A percentile compares a stretch with the other conserved stretches of the same genome.
Conservation (phyloP, 2,888 invertebrate genomes). For the Ormyrus pomaceus region DNA sequence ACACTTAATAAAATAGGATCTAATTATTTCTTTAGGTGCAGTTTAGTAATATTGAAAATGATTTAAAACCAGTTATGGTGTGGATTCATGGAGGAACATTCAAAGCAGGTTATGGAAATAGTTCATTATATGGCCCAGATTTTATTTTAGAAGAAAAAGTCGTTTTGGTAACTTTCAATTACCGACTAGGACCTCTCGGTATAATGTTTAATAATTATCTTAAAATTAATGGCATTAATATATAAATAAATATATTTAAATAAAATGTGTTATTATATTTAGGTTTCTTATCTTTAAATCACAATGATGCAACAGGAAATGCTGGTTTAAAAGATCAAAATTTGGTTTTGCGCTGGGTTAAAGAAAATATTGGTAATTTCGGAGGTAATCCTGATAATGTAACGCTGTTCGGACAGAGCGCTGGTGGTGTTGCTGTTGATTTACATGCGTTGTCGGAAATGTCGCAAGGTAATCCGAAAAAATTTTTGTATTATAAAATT, state of each 20-base stretch:
- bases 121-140: conserved; percentile 60
- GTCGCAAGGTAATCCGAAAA: conserved; percentile 58
- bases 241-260: background rate
- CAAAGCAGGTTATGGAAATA: conserved; percentile 54
- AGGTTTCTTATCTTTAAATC: conserved; percentile 61
- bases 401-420: conserved; percentile 78
- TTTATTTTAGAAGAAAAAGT: conserved; percentile 63
- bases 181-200: conserved; percentile 63
- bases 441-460: conserved; percentile 59
- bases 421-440: conserved; percentile 73
- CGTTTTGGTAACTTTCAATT: conserved; percentile 63
- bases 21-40: too few species aligned
- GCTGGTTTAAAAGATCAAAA: conserved; percentile 76
- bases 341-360: conserved; percentile 67
- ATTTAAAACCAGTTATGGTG: conserved; percentile 59
- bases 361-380: conserved; percentile 67
- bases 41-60: background rate
- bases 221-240: background rate
- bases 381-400: conserved; percentile 77
- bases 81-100: conserved; percentile 64
- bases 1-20: too few species aligned
- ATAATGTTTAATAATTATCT: background rate
- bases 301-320: conserved; percentile 62
- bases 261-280: background rate
- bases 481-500: background rate